These are phyloP conservation scores for Alitta virens DNA, from an alignment of 2,888 invertebrate species.

Conservation along the genomic window DNA sequence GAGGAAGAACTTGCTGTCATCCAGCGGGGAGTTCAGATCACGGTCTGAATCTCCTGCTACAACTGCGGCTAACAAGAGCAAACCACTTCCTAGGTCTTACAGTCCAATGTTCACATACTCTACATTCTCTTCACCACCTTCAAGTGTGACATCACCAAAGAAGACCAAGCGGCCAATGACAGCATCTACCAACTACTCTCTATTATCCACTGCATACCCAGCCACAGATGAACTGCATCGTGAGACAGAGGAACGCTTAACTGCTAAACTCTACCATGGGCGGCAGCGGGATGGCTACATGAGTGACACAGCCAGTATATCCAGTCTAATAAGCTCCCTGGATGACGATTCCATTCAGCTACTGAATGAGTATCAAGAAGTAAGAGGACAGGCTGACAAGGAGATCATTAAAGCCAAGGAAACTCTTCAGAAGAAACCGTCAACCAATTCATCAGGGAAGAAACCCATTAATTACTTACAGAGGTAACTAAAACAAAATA, in stretches of 20 bases:
- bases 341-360: slow-evolving; percentile 25
- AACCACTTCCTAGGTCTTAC: slow-evolving; percentile 1
- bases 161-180: not conserved
- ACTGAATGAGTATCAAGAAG: slow-evolving; percentile 24
- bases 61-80: not conserved
- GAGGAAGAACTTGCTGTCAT: slow-evolving; percentile 41
- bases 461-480: too few relatives aligned
- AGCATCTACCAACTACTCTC: not conserved
- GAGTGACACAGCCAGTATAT: slow-evolving; percentile 3
- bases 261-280: not conserved
- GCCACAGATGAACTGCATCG: not conserved
- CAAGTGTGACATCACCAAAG: not conserved
- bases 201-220: not conserved
- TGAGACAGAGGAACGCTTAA: not conserved
- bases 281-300: not conserved
- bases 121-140: not conserved
- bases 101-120: slow-evolving; percentile 5
- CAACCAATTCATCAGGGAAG: too few relatives aligned
- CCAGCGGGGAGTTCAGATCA: slow-evolving; percentile 14
- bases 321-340: slow-evolving; percentile 13
- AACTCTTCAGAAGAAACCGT: slow-evolving; percentile 6
- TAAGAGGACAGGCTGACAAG: slow-evolving; percentile 13
- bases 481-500: too few relatives aligned
- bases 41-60: slow-evolving; percentile 10
- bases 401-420: slow-evolving; percentile 25